Percentiles rank a stretch among this genome's conserved stretches.
Evolutionary conservation across 2,888 invertebrate genomes (phyloP).

Genomic region (Parthenolecanium corni): DNA sequence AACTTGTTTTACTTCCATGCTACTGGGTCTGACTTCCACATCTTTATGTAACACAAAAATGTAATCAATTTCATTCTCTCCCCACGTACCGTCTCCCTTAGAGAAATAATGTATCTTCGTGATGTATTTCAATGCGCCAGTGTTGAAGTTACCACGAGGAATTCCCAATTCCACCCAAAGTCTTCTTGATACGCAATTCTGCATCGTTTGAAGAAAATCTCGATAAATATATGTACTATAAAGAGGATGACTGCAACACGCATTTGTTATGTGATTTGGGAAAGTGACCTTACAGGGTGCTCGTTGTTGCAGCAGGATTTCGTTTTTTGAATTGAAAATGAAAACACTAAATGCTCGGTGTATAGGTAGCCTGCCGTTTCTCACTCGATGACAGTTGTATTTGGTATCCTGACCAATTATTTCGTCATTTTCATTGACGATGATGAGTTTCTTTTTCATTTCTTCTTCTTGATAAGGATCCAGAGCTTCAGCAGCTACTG

Average conservation of each 20-base stretch:
- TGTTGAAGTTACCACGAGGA: slow-evolving; percentile 49
- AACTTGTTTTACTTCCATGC: slow-evolving; percentile 78
- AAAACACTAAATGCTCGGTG: slow-evolving; percentile 98
- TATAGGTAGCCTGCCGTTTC: slow-evolving; percentile 58
- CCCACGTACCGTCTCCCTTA: slow-evolving; percentile 55
- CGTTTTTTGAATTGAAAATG: slow-evolving; percentile 74
- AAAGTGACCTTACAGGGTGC: slow-evolving; percentile 79
- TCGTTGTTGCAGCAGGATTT: slow-evolving; percentile 81
- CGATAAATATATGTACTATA: slow-evolving; percentile 56
- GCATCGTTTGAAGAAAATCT: slow-evolving; percentile 56
- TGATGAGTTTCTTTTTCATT: slow-evolving; percentile 67
- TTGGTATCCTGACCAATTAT: slow-evolving; percentile 74
- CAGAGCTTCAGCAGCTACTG: slow-evolving; percentile 27
- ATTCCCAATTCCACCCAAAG: slow-evolving; percentile 85
- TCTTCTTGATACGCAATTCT: slow-evolving; percentile 73
- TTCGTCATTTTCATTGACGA: slow-evolving; percentile 77
- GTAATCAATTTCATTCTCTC: slow-evolving; percentile 97
- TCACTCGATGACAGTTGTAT: slow-evolving; percentile 70
- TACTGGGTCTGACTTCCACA: slow-evolving; percentile 66
- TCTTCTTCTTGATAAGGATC: slow-evolving; percentile 53
- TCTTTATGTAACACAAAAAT: slow-evolving; percentile 75
- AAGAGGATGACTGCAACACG: slow-evolving; percentile 96
- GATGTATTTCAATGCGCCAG: slow-evolving; percentile 64
- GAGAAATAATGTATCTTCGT: slow-evolving; percentile 71
- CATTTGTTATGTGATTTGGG: slow-evolving; percentile 79